phyloP scores from a whole-genome alignment of 2,888 invertebrate genomes.

The Agrypnus murinus region DNA sequence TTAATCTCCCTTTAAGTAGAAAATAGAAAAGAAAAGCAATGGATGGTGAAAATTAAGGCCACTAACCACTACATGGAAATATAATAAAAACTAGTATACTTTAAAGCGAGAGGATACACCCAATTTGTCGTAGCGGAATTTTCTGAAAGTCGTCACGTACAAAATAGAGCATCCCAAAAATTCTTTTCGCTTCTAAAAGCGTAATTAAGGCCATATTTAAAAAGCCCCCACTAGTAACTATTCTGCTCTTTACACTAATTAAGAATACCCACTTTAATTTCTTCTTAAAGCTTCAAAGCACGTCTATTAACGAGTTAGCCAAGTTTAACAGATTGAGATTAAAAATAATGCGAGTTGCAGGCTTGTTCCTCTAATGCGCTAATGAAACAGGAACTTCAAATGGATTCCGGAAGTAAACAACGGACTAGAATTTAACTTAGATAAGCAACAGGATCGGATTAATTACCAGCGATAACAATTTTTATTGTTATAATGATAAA shows the following conservation, averaged over 20 bases:
- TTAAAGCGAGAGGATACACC: too few species aligned
- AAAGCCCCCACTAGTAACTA: constrained; percentile 31
- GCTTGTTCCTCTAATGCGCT: constrained; percentile 41
- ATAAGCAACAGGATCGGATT: constrained; percentile 41
- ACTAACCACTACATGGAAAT: not conserved
- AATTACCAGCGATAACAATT: constrained; percentile 33
- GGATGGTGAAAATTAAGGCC: constrained; percentile 22
- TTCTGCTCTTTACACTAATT: constrained; percentile 39
- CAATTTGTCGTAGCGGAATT: not conserved
- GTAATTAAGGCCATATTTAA: constrained; percentile 32
- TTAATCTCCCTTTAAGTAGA: constrained; percentile 24
- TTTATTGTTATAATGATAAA: not conserved
- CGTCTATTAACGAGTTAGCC: constrained; percentile 41
- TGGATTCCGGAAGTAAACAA: constrained; percentile 45
- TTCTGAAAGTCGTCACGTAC: constrained; percentile 4
- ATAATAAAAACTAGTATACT: not conserved
- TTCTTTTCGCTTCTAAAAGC: constrained; percentile 2
- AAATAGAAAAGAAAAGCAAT: constrained; percentile 33
- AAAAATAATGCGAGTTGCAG: constrained; percentile 43
- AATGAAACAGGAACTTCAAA: constrained; percentile 45
- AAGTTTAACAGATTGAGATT: constrained; percentile 43
- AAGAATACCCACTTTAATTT: constrained; percentile 37
- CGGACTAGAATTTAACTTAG: constrained; percentile 32
- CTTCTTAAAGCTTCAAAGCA: constrained; percentile 42
- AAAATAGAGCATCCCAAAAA: not conserved